These are phyloP conservation scores for Leptoteleia sp. DNA, from an alignment of 1,140 invertebrate species.

Conservation along the genomic window DNA sequence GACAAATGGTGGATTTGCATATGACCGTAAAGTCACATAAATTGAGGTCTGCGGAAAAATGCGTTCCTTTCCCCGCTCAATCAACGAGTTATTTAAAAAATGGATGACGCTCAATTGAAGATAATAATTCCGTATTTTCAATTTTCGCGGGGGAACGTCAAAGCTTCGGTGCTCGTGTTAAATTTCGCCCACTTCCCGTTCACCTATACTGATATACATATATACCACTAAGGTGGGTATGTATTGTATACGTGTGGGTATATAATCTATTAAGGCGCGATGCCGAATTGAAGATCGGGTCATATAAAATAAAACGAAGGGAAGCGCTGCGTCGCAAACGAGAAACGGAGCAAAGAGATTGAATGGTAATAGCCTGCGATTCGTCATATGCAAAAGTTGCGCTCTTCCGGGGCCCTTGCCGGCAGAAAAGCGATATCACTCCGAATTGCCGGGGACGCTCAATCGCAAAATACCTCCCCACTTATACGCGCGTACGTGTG, in stretches of 20 bases:
- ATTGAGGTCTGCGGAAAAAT: constrained; percentile 24
- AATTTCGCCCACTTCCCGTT: constrained; percentile 57
- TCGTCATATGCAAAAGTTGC: constrained; percentile 80
- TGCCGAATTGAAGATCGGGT: constrained; percentile 55
- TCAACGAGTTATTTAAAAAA: constrained; percentile 52
- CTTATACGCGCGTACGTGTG: neutral
- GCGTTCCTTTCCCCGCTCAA: constrained; percentile 17
- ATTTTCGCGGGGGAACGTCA: constrained; percentile 43
- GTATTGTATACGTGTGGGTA: no score
- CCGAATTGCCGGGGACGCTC: constrained; percentile 53
- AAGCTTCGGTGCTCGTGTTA: constrained; percentile 43
- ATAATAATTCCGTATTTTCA: constrained; percentile 59
- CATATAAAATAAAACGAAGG: constrained; percentile 64
- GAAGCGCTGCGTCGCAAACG: constrained; percentile 74
- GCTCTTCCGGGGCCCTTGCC: constrained; percentile 27
- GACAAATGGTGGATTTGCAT: no score
- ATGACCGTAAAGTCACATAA: no score
- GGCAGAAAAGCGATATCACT: constrained; percentile 56
- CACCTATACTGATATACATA: no score
- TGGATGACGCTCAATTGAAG: constrained; percentile 45
- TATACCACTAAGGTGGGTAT: no score
- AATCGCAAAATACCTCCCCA: constrained; percentile 32
- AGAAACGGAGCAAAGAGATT: constrained; percentile 74
- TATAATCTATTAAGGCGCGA: constrained; percentile 47
- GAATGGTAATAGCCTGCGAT: constrained; percentile 80